Base-by-base conservation (phyloP, 2,113 vertebrate species). In the Gobius niger region DNA sequence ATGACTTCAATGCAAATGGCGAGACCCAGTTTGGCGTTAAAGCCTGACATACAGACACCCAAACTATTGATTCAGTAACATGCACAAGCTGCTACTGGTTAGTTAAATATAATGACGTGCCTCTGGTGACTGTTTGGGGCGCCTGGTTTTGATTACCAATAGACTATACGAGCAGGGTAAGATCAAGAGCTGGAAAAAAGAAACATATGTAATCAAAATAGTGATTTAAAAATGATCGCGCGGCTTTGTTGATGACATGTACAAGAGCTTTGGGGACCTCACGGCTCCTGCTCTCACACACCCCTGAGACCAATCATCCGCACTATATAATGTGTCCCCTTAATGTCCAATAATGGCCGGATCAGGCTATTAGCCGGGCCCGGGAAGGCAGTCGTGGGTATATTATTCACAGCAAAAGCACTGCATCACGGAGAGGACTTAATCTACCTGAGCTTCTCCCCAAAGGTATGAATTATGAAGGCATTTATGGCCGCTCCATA, bases 391-490 rank as follows among this genome's bases (percentile, higher is more conserved):
- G 44, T 47, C 9, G 11, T 54, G 77, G 82, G 77, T 82, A 77
- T 79, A 85, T 82, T 89, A 80, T 78, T 84, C 82, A 78, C 67
- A 44, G 67, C 69, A 82, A 88, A 34, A 83, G 72, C 81, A 82
- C 51, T 67, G 76, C 73, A 85, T 88, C 86, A 69, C 68, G 67
- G 82, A 88, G 89, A 88, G 70, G 69, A 83, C 79, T 89, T 90
- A 86, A 89, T 91, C 81, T 86, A 90, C 85, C 85, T 80, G 82
- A 86, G 85, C 74, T 76, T 84, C 85, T 82, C 82, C 82, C 88
- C 75, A 85, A 85, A 93, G 95, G 92, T 93, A 93, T 93, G 95
- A 95, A 92, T 96, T 96, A 97, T 95, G 92, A 94, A 94, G 93
- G 92, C 94, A 93, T 96, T 95, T 96, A 94, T 89, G 88, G 83